Conservation (phyloP, 2,797 vertebrate species). For the Paratrypauchen microcephalus region DNA sequence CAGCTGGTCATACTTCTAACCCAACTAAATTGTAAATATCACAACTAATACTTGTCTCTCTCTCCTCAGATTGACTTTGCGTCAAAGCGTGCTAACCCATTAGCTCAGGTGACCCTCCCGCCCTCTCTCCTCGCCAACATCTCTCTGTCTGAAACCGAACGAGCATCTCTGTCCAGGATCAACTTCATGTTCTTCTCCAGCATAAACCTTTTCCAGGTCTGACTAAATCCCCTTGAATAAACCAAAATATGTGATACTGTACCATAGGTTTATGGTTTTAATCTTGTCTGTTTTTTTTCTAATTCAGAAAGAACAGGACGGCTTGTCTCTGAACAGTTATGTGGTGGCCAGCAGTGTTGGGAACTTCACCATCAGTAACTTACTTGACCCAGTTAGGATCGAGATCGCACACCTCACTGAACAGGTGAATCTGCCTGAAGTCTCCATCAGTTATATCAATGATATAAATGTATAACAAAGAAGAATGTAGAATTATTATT, state of each 20-base stretch:
- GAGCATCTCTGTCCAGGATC: constrained; percentile 80
- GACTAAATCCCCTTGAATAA: neutral
- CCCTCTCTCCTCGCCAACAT: constrained; percentile 80
- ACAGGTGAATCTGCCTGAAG: constrained; percentile 70
- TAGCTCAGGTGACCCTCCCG: constrained; percentile 87
- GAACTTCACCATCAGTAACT: constrained; percentile 83
- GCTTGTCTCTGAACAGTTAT: constrained; percentile 83
- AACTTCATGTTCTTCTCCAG: constrained; percentile 96
- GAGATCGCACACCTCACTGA: constrained; percentile 82
- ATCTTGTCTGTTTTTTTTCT: neutral
- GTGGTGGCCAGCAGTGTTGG: constrained; percentile 95
- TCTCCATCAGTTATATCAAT: neutral
- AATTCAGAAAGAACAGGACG: constrained; percentile 60
- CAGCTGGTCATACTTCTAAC: neutral
- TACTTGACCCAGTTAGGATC: constrained; percentile 85
- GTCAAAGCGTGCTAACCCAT: constrained; percentile 66
- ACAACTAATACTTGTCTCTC: neutral
- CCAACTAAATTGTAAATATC: neutral
- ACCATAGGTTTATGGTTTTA: neutral
- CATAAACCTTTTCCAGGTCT: constrained; percentile 90
- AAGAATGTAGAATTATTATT: neutral
- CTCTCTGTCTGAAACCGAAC: constrained; percentile 74
- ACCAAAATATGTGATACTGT: neutral
- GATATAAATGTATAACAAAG: neutral
- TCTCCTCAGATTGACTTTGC: constrained; percentile 85